Conservation (phyloP, 2,113 vertebrate species). For the Callospermophilus lateralis region DNA sequence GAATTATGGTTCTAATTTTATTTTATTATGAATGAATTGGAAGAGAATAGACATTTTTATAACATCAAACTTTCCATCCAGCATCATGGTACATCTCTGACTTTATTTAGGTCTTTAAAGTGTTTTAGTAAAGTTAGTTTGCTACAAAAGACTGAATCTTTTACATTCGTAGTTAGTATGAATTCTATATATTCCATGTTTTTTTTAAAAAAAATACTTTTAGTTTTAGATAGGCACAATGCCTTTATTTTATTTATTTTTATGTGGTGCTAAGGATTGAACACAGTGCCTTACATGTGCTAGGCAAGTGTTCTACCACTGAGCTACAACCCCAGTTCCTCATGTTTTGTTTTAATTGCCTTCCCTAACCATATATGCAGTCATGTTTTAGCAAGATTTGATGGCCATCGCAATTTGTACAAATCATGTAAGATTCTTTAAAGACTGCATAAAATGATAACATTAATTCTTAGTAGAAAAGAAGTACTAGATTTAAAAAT, state of each 20-base stretch:
- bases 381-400: slow-evolving; percentile 16
- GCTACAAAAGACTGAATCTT: neutral
- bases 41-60: slow-evolving; percentile 13
- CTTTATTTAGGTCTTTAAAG: neutral
- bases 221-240: too few relatives aligned
- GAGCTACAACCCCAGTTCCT: too few relatives aligned
- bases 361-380: neutral
- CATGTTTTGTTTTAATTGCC: neutral
- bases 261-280: too few relatives aligned
- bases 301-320: too few relatives aligned
- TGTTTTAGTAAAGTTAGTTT: neutral
- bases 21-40: slow-evolving; percentile 32
- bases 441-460: neutral
- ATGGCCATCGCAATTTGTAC: neutral
- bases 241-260: too few relatives aligned
- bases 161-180: neutral
- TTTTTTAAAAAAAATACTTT: neutral
- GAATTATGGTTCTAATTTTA: slow-evolving; percentile 13
- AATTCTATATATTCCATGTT: neutral
- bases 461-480: slow-evolving; percentile 26
- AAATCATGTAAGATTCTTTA: neutral
- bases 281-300: too few relatives aligned
- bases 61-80: neutral
- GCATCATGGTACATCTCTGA: neutral
- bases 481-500: neutral